phyloP scores from a whole-genome alignment of 2,888 invertebrate species.

The Chrysolina americana region DNA sequence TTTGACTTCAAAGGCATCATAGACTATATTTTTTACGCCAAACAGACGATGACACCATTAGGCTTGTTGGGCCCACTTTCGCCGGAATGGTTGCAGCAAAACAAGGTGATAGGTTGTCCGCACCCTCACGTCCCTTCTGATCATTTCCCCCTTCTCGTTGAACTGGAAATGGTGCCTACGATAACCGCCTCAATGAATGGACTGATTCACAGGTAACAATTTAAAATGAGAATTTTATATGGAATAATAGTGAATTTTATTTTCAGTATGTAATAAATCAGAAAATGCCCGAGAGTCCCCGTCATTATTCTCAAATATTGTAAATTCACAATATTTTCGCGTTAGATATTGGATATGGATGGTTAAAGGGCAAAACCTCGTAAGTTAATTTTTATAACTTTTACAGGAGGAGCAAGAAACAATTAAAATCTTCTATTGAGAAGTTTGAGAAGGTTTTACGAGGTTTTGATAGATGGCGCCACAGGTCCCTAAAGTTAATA shows the following conservation, averaged over 20 bases:
- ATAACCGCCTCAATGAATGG: slow-evolving; percentile 83
- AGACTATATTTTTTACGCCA: slow-evolving; percentile 99
- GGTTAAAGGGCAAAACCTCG: too few species aligned
- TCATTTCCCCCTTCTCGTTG: slow-evolving; percentile 93
- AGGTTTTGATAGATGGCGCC: too few species aligned
- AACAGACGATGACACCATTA: slow-evolving; percentile 94
- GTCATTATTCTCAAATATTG: too few species aligned
- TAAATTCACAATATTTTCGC: too few species aligned
- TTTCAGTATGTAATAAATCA: too few species aligned
- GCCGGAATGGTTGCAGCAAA: slow-evolving; percentile 92
- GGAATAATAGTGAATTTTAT: neutral
- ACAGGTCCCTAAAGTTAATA: too few species aligned
- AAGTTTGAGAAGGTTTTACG: too few species aligned
- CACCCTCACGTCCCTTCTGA: slow-evolving; percentile 98
- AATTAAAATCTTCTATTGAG: too few species aligned
- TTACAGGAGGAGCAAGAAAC: too few species aligned
- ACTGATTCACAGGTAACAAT: slow-evolving; percentile 83
- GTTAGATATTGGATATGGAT: too few species aligned
- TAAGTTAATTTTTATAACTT: too few species aligned
- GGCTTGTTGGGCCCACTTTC: slow-evolving; percentile 96
- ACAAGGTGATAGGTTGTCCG: slow-evolving; percentile 98
- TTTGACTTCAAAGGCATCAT: slow-evolving; percentile 99
- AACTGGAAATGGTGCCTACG: slow-evolving; percentile 89
- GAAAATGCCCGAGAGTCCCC: too few species aligned
- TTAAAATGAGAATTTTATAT: neutral